Percentiles rank a stretch among this genome's conserved stretches.
Evolutionary conservation across 2,888 invertebrate species (phyloP).

Genomic region (Miltochrista miniata): DNA sequence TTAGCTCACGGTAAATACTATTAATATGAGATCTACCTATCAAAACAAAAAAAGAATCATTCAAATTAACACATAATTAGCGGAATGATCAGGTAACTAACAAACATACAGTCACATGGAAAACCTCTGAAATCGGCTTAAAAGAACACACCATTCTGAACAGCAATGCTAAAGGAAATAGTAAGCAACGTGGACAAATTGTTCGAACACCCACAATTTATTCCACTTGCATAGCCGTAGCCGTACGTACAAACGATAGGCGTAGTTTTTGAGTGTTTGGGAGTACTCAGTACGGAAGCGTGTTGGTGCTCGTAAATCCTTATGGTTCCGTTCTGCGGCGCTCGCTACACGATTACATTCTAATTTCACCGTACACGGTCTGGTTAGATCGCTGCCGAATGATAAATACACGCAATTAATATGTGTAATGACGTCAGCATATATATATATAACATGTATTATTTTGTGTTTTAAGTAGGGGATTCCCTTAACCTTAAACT

Average conservation of each 20-base stretch:
- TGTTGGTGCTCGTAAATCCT: conserved; percentile 49
- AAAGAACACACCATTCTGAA: too few relatives aligned
- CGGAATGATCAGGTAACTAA: too few relatives aligned
- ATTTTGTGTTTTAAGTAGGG: too few relatives aligned
- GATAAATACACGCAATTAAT: conserved; percentile 50
- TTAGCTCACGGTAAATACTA: too few relatives aligned
- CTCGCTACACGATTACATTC: conserved; percentile 52
- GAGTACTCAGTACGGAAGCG: conserved; percentile 53
- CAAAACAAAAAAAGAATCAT: too few relatives aligned
- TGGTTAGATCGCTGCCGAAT: conserved; percentile 23
- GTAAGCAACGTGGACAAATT: conserved; percentile 31
- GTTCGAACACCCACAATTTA: conserved; percentile 32
- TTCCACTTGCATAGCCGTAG: conserved; percentile 42
- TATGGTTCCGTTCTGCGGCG: conserved; percentile 45
- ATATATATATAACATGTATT: background rate
- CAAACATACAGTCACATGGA: too few relatives aligned
- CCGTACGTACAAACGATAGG: conserved; percentile 40
- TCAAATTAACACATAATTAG: too few relatives aligned
- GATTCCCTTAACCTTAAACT: too few relatives aligned
- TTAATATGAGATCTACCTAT: too few relatives aligned
- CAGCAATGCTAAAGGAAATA: conserved; percentile 20
- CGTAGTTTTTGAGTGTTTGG: conserved; percentile 52
- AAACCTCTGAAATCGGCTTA: too few relatives aligned
- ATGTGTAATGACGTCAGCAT: conserved; percentile 28
- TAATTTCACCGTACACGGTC: conserved; percentile 42